A percentile compares a stretch with the other conserved stretches of the same genome.
Evolutionary conservation across 2,113 vertebrate genomes (phyloP).

Genomic region (Nymphicus hollandicus): DNA sequence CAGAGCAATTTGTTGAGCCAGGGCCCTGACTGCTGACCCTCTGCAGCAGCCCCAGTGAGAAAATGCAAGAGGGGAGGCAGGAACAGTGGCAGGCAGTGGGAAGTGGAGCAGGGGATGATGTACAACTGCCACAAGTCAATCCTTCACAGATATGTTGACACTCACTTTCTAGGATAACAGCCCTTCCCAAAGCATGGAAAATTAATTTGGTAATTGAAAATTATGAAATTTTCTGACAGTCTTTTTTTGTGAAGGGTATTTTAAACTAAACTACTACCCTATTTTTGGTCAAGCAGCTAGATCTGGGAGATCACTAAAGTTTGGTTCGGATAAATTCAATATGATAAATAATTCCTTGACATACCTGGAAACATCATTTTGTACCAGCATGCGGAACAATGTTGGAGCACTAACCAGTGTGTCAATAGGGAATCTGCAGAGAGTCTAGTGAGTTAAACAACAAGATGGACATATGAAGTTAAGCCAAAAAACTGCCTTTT

Average conservation of each 20-base stretch:
- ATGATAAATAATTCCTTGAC: neutral
- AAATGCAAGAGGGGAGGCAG: neutral
- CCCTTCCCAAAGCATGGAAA: neutral
- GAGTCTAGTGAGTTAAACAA: conserved; percentile 64
- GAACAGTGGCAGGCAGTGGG: neutral
- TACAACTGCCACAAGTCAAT: neutral
- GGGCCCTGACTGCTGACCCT: neutral
- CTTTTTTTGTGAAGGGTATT: neutral
- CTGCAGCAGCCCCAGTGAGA: neutral
- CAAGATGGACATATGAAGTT: neutral
- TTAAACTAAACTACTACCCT: neutral
- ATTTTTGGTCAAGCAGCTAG: neutral
- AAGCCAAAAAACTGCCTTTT: neutral
- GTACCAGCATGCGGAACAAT: conserved; percentile 78
- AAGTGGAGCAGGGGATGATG: neutral
- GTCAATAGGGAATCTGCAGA: conserved; percentile 77
- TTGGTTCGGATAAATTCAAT: neutral
- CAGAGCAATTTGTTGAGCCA: neutral
- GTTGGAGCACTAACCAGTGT: conserved; percentile 62
- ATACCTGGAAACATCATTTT: conserved; percentile 71
- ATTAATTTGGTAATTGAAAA: neutral
- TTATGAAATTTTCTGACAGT: neutral
- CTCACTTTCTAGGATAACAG: neutral
- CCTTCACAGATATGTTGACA: neutral
- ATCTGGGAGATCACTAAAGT: neutral